These are phyloP conservation scores for Mercenaria mercenaria DNA, from an alignment of 1,140 invertebrate genomes.

Conservation along the genomic window DNA sequence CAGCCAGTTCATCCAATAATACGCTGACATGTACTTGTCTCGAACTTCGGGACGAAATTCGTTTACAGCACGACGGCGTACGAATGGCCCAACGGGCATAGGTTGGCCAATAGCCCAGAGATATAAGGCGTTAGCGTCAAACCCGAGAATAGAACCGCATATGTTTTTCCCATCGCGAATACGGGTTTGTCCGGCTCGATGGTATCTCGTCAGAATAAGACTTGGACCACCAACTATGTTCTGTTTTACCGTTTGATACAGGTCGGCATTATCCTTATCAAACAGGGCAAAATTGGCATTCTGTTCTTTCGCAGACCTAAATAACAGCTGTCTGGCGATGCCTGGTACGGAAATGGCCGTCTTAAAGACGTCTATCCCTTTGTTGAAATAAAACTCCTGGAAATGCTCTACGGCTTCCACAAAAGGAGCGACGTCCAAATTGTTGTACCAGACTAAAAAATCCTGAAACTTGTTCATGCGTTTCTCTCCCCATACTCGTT, in stretches of 20 bases:
- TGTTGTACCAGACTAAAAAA: constrained; percentile 70
- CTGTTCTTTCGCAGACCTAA: constrained; percentile 2
- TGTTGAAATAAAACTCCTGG: constrained; percentile 57
- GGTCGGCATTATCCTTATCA: constrained; percentile 39
- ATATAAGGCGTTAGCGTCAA: constrained; percentile 67
- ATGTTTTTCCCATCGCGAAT: background rate
- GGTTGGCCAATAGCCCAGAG: constrained; percentile 56
- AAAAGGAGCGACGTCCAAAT: constrained; percentile 62
- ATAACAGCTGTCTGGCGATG: constrained; percentile 43
- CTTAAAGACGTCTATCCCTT: constrained; percentile 65
- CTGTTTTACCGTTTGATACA: constrained; percentile 38
- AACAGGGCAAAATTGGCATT: constrained; percentile 37
- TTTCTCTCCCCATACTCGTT: constrained; percentile 56
- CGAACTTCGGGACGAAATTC: constrained; percentile 52
- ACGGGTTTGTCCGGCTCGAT: background rate
- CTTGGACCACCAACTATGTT: constrained; percentile 54
- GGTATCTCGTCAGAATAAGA: constrained; percentile 50
- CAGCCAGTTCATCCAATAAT: constrained; percentile 63
- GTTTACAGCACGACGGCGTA: constrained; percentile 31
- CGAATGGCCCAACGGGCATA: constrained; percentile 65
- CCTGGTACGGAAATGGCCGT: constrained; percentile 58
- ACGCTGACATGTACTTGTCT: constrained; percentile 40
- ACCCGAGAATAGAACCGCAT: constrained; percentile 54
- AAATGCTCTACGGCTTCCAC: constrained; percentile 34
- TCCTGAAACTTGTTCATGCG: constrained; percentile 63